Evolutionary conservation across 2,888 invertebrate species (phyloP).

Genomic region (Mayetiola destructor): DNA sequence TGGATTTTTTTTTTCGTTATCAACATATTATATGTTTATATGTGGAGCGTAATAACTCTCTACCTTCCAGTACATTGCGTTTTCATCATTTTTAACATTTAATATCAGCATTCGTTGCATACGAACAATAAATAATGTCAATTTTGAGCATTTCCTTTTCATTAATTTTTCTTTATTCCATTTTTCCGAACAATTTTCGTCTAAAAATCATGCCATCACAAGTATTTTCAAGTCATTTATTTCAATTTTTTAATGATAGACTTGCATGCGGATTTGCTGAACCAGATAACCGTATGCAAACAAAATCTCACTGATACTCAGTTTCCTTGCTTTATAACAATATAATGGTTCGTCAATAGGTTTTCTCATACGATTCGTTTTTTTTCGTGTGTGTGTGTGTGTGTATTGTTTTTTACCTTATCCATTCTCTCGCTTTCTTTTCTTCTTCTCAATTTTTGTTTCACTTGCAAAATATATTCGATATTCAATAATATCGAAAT

Average conservation of each 20-base stretch:
- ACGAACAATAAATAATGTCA: conserved; percentile 9
- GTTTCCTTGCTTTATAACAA: too few relatives aligned
- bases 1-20: too few relatives aligned
- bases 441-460: too few relatives aligned
- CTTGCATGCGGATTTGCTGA: neutral
- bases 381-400: too few relatives aligned
- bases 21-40: too few relatives aligned
- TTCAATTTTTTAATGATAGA: conserved; percentile 5
- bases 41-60: too few relatives aligned
- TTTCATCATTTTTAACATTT: neutral
- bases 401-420: too few relatives aligned
- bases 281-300: neutral
- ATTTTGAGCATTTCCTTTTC: neutral
- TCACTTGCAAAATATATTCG: too few relatives aligned
- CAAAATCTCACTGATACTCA: too few relatives aligned
- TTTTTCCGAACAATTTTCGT: neutral
- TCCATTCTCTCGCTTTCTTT: neutral
- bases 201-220: neutral
- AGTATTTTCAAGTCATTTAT: neutral
- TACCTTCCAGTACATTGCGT: conserved; percentile 8
- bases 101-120: too few relatives aligned
- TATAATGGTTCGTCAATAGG: too few relatives aligned
- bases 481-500: neutral
- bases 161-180: neutral
- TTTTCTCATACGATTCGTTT: too few relatives aligned